Evolutionary conservation across 2,888 invertebrate species (phyloP).

Genomic region (Neoascia interrupta): DNA sequence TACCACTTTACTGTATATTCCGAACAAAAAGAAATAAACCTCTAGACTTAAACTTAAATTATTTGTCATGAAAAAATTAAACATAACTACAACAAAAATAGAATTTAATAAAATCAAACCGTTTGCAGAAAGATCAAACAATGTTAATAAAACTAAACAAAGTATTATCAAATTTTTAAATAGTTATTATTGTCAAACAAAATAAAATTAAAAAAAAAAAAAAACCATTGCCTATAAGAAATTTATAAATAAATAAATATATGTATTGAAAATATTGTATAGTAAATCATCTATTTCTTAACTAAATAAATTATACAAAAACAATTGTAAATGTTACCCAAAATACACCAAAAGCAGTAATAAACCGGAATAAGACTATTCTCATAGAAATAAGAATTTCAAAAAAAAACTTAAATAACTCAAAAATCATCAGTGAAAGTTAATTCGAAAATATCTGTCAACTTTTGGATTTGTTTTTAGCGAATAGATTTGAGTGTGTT

Average conservation of each 20-base stretch:
- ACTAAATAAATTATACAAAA: conserved; percentile 64
- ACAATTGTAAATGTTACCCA: conserved; percentile 59
- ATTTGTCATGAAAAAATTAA: conserved; percentile 20
- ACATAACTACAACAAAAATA: conserved; percentile 23
- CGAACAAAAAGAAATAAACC: conserved; percentile 3
- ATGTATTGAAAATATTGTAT: conserved; percentile 68
- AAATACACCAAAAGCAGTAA: conserved; percentile 22
- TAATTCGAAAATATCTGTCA: background rate
- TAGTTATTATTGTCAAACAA: conserved; percentile 65
- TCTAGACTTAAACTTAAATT: conserved; percentile 1
- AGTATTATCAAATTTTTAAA: conserved; percentile 66
- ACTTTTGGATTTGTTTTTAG: no score
- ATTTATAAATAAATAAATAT: conserved; percentile 61
- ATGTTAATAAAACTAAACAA: conserved; percentile 53
- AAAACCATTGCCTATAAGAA: conserved; percentile 63
- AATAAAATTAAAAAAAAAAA: no score
- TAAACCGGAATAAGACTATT: conserved; percentile 34
- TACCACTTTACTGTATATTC: conserved; percentile 15
- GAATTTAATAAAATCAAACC: conserved; percentile 16
- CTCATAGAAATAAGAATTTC: conserved; percentile 34
- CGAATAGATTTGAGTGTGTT: no score
- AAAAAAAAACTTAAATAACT: conserved; percentile 17
- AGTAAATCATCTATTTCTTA: conserved; percentile 66
- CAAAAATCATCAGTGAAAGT: conserved; percentile 26
- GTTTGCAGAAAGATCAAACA: conserved; percentile 23